These are phyloP conservation scores for Gavialis gangeticus DNA, from an alignment of 2,113 vertebrate species.

Conservation along the genomic window DNA sequence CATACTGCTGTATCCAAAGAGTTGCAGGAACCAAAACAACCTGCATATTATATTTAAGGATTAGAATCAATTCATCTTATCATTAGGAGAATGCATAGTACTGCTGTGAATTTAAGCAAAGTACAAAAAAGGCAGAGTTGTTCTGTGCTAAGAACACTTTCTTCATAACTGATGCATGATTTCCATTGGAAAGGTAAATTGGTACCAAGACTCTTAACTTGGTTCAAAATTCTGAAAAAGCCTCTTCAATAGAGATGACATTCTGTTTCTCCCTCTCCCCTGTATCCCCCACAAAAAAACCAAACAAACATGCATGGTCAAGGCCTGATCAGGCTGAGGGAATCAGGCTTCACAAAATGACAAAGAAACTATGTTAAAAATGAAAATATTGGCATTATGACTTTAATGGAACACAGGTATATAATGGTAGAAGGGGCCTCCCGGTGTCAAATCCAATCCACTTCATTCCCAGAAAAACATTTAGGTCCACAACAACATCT, in stretches of 20 bases:
- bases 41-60: neutral
- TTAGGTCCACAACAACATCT: too few relatives aligned
- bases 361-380: too few relatives aligned
- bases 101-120: neutral
- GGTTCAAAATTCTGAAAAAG: neutral
- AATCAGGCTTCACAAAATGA: too few relatives aligned
- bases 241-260: neutral
- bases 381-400: too few relatives aligned
- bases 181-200: neutral
- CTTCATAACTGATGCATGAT: neutral
- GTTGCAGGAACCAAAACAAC: conserved; percentile 2
- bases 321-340: too few relatives aligned
- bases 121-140: neutral
- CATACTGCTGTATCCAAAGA: neutral
- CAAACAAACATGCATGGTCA: too few relatives aligned
- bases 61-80: neutral
- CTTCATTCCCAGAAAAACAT: too few relatives aligned
- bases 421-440: too few relatives aligned
- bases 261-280: neutral
- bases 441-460: too few relatives aligned
- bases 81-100: neutral
- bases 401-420: too few relatives aligned
- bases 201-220: neutral
- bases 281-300: too few relatives aligned
- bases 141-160: neutral